Conservation (phyloP, 1,140 invertebrate species). For the Tachypleus tridentatus region DNA sequence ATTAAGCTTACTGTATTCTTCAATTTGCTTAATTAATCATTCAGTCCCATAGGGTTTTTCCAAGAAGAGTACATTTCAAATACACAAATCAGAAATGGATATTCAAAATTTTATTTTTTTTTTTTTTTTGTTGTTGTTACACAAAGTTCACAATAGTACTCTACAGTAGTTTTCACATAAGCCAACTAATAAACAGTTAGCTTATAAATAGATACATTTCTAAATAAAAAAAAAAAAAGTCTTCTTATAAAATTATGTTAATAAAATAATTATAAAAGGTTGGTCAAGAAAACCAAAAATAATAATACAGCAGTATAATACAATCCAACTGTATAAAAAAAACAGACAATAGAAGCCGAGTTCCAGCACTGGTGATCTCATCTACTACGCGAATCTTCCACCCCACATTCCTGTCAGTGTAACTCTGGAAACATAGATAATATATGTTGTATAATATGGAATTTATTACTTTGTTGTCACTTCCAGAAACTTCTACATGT, state of each 20-base stretch:
- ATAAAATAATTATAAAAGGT: slow-evolving; percentile 2
- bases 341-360: background rate
- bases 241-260: background rate
- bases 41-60: no score
- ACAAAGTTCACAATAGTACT: no score
- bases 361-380: slow-evolving; percentile 17
- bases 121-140: no score
- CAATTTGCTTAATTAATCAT: no score
- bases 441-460: slow-evolving; percentile 1
- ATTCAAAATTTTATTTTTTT: no score
- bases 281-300: slow-evolving; percentile 1
- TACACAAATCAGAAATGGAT: no score
- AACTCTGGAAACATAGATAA: slow-evolving; percentile 51
- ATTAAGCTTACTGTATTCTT: no score
- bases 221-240: background rate
- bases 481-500: slow-evolving; percentile 1
- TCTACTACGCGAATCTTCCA: slow-evolving; percentile 80
- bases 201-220: background rate
- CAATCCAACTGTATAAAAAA: background rate
- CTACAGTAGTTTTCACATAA: no score
- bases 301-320: background rate
- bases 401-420: slow-evolving; percentile 80
- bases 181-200: slow-evolving; percentile 1
- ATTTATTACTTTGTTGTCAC: background rate
- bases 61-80: no score